A percentile compares a stretch with the other conserved stretches of the same genome.
phyloP scores from a whole-genome alignment of 2,797 vertebrate species.

The Dromococcyx pavoninus region DNA sequence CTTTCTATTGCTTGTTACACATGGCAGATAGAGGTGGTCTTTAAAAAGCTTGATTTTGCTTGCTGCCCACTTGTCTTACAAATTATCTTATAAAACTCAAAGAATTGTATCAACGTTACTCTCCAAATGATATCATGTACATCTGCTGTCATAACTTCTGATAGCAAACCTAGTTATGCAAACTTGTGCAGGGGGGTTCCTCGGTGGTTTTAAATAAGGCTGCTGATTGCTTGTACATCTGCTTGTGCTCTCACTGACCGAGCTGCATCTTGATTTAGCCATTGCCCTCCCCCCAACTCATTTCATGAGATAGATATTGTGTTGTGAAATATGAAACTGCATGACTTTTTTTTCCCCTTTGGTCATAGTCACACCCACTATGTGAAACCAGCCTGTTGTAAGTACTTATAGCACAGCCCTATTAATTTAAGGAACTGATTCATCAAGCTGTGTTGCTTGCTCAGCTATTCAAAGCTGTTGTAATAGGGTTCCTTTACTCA shows the following conservation, averaged over 20 bases:
- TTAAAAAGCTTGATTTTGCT: background rate
- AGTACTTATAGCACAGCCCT: conserved; percentile 59
- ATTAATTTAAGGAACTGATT: conserved; percentile 73
- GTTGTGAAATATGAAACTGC: conserved; percentile 75
- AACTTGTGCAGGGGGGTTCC: background rate
- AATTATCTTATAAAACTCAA: background rate
- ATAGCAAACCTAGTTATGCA: background rate
- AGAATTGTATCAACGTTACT: background rate
- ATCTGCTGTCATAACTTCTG: background rate
- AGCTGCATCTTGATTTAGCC: background rate
- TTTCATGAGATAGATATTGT: conserved; percentile 55
- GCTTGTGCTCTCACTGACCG: background rate
- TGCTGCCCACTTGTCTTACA: background rate
- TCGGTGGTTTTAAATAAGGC: background rate
- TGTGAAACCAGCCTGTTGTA: conserved; percentile 68
- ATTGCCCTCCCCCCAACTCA: conserved; percentile 27
- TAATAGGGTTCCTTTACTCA: conserved; percentile 41
- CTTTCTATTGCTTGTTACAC: background rate
- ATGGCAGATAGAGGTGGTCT: background rate
- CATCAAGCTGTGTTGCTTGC: conserved; percentile 56
- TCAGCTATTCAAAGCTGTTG: conserved; percentile 64
- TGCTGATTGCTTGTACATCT: background rate
- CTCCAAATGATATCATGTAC: background rate
- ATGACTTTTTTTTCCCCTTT: conserved; percentile 64
- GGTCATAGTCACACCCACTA: conserved; percentile 68